Conservation (phyloP, 2,797 vertebrate genomes). For the Furcifer pardalis region DNA sequence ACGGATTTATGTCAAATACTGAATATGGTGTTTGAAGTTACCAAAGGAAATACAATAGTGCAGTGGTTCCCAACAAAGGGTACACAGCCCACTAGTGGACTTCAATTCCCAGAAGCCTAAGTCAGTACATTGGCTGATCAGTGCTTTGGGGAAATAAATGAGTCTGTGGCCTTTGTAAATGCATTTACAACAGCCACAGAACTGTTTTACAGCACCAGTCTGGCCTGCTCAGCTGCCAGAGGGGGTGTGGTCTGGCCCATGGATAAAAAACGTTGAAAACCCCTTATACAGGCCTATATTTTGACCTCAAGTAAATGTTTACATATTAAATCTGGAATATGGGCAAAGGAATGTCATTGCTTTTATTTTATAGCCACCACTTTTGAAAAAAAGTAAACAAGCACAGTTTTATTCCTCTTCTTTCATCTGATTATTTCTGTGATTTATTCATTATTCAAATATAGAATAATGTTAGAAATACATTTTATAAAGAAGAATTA, state of each 20-base stretch:
- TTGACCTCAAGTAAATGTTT: slow-evolving; percentile 17
- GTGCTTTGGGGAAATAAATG: no score
- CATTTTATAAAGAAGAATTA: slow-evolving; percentile 51
- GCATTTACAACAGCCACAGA: no score
- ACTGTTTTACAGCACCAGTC: no score
- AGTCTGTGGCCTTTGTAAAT: no score
- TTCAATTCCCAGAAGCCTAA: no score
- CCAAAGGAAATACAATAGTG: slow-evolving; percentile 43
- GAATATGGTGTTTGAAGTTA: slow-evolving; percentile 38
- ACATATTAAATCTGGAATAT: slow-evolving; percentile 30
- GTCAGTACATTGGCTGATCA: no score
- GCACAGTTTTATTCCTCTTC: slow-evolving; percentile 7
- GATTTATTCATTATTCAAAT: neutral
- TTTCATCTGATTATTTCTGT: neutral
- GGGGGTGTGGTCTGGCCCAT: no score
- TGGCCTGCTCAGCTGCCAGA: no score
- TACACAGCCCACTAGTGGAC: no score
- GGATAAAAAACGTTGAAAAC: no score
- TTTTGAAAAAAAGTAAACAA: slow-evolving; percentile 26
- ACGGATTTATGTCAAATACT: slow-evolving; percentile 34
- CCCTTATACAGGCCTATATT: neutral
- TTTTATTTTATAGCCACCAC: slow-evolving; percentile 2
- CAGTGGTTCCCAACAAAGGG: no score
- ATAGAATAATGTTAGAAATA: neutral
- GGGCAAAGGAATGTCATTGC: slow-evolving; percentile 8